These are phyloP conservation scores for Sussaba pulchella DNA, from an alignment of 2,888 invertebrate species.

Conservation along the genomic window DNA sequence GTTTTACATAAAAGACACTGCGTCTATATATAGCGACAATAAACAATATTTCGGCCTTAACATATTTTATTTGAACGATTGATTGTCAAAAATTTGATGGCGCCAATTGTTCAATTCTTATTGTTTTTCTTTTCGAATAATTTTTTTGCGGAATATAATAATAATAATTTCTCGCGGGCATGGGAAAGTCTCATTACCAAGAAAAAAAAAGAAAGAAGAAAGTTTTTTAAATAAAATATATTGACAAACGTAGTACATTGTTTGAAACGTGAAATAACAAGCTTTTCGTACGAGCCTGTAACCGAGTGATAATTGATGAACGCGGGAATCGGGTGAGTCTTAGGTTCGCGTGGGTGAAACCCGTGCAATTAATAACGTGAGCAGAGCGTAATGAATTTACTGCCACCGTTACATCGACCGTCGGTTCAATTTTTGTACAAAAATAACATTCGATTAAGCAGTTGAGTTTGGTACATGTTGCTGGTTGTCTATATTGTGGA, in stretches of 20 bases:
- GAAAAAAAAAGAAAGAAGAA: background rate
- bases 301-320: constrained; percentile 41
- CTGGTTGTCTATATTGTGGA: background rate
- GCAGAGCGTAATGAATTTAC: constrained; percentile 15
- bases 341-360: constrained; percentile 52
- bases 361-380: constrained; percentile 25
- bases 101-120: background rate
- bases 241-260: constrained; percentile 14
- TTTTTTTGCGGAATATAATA: background rate
- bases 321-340: constrained; percentile 61
- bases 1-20: too few species aligned
- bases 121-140: constrained; percentile 17
- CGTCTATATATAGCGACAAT: too few species aligned
- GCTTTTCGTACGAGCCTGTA: constrained; percentile 4
- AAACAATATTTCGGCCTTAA: too few species aligned
- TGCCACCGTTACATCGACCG: constrained; percentile 54
- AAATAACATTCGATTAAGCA: constrained; percentile 46
- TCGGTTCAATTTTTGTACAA: constrained; percentile 57
- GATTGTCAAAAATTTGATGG: too few species aligned
- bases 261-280: background rate
- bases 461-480: background rate
- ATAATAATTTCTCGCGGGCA: background rate
- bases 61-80: too few species aligned
- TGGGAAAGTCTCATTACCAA: background rate
- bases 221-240: constrained; percentile 31